Conservation (phyloP, 64 coral and sea anemone genomes). For the Pocillopora damicornis region DNA sequence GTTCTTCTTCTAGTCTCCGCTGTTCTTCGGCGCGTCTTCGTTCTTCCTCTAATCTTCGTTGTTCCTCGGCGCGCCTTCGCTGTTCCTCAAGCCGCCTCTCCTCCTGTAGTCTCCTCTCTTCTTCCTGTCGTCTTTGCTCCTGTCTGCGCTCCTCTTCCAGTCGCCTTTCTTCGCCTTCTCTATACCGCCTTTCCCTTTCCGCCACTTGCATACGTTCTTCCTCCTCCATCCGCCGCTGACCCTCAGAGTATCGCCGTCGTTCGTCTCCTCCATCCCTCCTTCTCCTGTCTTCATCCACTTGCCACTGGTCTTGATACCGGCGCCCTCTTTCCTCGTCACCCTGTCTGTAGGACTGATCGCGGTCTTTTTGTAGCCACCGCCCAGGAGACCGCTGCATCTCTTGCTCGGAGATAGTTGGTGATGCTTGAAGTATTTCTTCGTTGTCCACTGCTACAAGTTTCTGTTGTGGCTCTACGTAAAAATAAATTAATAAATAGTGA, state of each 20-base stretch:
- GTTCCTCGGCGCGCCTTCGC: slow-evolving; percentile 27
- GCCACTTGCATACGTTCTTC: slow-evolving; percentile 13
- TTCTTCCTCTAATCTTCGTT: slow-evolving; percentile 47
- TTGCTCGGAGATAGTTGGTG: slow-evolving; percentile 73
- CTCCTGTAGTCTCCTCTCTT: slow-evolving; percentile 33
- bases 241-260: slow-evolving; percentile 34
- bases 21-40: slow-evolving; percentile 43
- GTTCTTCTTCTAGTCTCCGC: slow-evolving; percentile 19
- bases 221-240: slow-evolving; percentile 23
- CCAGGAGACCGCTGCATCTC: slow-evolving; percentile 66
- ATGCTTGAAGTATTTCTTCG: slow-evolving; percentile 39
- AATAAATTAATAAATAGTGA: background rate
- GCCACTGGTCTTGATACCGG: slow-evolving; percentile 19
- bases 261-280: slow-evolving; percentile 29
- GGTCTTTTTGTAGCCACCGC: slow-evolving; percentile 55
- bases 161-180: slow-evolving; percentile 28
- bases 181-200: slow-evolving; percentile 25
- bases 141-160: slow-evolving; percentile 20
- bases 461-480: slow-evolving; percentile 38
- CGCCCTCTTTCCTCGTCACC: slow-evolving; percentile 27
- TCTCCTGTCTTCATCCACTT: slow-evolving; percentile 44
- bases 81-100: slow-evolving; percentile 37
- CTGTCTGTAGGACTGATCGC: slow-evolving; percentile 18
- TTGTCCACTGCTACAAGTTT: slow-evolving; percentile 26
- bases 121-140: slow-evolving; percentile 48